phyloP scores from a whole-genome alignment of 37 sponge, comb jelly and placozoan species.

The Eunapius fragilis region DNA sequence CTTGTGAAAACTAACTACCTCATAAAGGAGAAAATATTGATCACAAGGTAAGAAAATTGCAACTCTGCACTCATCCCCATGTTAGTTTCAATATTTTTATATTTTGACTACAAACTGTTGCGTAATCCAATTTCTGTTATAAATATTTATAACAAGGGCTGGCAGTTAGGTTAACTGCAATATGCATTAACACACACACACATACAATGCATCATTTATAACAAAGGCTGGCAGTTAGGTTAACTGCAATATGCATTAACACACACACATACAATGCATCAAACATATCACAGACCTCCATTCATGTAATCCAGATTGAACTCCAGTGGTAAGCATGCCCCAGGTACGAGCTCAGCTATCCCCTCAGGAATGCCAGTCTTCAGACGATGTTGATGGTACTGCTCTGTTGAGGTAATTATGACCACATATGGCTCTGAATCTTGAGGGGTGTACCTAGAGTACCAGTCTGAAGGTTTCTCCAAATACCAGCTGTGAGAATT shows the following conservation, averaged over 20 bases:
- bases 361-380: slow-evolving; percentile 84
- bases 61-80: not conserved
- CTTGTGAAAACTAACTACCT: slow-evolving; percentile 85
- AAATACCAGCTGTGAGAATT: not conserved
- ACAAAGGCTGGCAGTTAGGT: no score
- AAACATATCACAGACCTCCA: slow-evolving; percentile 65
- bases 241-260: not conserved
- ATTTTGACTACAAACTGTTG: no score
- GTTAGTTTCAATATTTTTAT: no score
- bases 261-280: not conserved
- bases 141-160: no score
- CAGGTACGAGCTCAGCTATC: slow-evolving; percentile 63
- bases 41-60: not conserved
- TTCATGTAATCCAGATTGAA: slow-evolving; percentile 85
- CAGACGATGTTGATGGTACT: slow-evolving; percentile 69
- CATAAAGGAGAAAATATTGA: not conserved
- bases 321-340: slow-evolving; percentile 80
- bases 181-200: not conserved
- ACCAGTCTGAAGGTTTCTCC: not conserved
- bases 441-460: not conserved
- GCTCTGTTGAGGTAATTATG: slow-evolving; percentile 18
- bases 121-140: no score
- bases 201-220: not conserved
- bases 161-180: no score
- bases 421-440: not conserved